phyloP scores from a whole-genome alignment of 2,888 invertebrate genomes.

The Bruchidius siliquastri region DNA sequence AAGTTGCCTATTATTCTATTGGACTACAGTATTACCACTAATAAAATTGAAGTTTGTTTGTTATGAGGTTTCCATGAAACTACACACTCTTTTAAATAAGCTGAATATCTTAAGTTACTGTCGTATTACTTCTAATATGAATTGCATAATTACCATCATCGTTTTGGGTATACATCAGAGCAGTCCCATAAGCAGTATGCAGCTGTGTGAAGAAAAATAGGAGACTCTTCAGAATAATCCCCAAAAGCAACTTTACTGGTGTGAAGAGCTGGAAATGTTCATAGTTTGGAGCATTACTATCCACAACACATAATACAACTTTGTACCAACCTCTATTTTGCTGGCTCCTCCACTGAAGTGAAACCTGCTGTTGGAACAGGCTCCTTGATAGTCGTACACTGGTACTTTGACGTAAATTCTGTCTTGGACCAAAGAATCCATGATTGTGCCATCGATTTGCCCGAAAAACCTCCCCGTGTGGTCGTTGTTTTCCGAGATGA shows the following conservation, averaged over 20 bases:
- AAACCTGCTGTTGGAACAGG: constrained; percentile 68
- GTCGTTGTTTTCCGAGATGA: constrained; percentile 79
- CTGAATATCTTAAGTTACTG: too few relatives aligned
- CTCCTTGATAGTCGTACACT: constrained; percentile 85
- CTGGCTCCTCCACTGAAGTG: constrained; percentile 56
- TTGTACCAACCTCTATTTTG: constrained; percentile 42
- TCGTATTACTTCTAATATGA: too few relatives aligned
- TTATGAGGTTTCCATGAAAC: too few relatives aligned
- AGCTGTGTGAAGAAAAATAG: not conserved
- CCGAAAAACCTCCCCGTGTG: constrained; percentile 93
- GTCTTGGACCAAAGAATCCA: constrained; percentile 88
- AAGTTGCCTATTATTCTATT: too few relatives aligned
- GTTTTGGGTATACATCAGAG: constrained; percentile 50
- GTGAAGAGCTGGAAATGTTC: constrained; percentile 48
- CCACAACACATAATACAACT: too few relatives aligned
- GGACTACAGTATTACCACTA: too few relatives aligned
- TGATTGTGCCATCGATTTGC: constrained; percentile 88
- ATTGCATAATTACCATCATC: constrained; percentile 39
- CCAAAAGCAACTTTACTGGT: constrained; percentile 54
- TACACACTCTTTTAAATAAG: too few relatives aligned
- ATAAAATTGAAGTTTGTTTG: too few relatives aligned
- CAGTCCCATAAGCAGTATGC: constrained; percentile 40
- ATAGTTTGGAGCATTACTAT: too few relatives aligned
- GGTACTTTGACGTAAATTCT: constrained; percentile 84
- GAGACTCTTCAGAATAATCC: constrained; percentile 51